Percentiles rank a stretch among this genome's conserved stretches.
These are phyloP conservation scores for Cyphomyrus plagiostoma DNA, from an alignment of 2,113 vertebrate genomes.

Conservation along the genomic window DNA sequence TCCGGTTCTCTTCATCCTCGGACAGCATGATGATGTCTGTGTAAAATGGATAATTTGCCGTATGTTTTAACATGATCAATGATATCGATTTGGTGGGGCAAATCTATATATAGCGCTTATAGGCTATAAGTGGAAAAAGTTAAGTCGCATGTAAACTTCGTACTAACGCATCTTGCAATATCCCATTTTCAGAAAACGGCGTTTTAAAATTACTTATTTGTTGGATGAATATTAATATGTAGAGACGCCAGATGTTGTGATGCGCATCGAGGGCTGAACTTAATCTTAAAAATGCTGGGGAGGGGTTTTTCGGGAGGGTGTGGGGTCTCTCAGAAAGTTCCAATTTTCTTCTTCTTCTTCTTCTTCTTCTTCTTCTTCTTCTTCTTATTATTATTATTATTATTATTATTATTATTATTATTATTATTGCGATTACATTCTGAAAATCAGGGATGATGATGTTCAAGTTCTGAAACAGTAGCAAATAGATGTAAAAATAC, in stretches of 20 bases:
- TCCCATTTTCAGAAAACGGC: background rate
- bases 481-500: background rate
- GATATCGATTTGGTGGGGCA: background rate
- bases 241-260: background rate
- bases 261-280: background rate
- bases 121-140: background rate
- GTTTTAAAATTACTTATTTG: background rate
- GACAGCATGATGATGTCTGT: constrained; percentile 68
- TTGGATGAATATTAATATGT: background rate
- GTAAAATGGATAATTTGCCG: constrained; percentile 71
- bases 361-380: background rate
- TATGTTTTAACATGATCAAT: constrained; percentile 71
- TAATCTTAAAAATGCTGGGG: background rate
- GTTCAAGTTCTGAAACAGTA: background rate
- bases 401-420: background rate
- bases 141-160: background rate
- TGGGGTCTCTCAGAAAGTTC: background rate
- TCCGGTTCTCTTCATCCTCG: constrained; percentile 76
- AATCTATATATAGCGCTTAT: background rate
- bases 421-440: background rate
- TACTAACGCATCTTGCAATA: background rate
- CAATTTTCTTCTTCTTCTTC: background rate
- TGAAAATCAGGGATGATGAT: background rate
- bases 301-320: background rate
- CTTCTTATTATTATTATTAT: too few species aligned